Percentiles rank a stretch among this genome's conserved stretches.
Evolutionary conservation across 35 echinoderm and acorn worm species (phyloP).

Genomic region (Anneissia japonica): DNA sequence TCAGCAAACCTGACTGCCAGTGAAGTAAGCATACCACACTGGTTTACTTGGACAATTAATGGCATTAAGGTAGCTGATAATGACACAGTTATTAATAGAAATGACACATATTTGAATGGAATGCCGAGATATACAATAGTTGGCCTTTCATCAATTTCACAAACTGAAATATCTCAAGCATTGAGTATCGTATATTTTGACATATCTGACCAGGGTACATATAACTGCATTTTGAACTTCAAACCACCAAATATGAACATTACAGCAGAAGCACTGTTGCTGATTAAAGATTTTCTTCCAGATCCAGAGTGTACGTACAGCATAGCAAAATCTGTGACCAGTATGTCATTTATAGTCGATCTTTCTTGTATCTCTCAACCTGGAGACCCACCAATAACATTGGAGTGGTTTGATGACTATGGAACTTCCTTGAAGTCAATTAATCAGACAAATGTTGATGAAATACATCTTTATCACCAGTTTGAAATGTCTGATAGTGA

Average conservation of each 20-base stretch:
- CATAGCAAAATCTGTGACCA: not conserved
- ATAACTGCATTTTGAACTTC: not conserved
- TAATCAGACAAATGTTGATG: not conserved
- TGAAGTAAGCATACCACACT: not conserved
- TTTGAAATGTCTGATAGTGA: no score
- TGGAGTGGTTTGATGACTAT: not conserved
- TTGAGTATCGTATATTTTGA: not conserved
- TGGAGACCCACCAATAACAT: not conserved
- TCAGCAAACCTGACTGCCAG: not conserved
- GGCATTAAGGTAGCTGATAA: not conserved
- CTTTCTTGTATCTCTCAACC: not conserved
- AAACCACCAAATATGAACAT: not conserved
- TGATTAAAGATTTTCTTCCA: not conserved
- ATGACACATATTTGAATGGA: not conserved
- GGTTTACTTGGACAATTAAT: not conserved
- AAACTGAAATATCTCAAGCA: not conserved
- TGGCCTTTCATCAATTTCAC: not conserved
- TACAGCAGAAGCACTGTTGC: not conserved
- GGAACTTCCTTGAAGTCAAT: not conserved
- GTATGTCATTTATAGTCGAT: not conserved
- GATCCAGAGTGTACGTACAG: not conserved
- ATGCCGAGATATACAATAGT: not conserved
- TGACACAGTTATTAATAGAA: not conserved
- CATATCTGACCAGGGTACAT: not conserved
- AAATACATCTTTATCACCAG: not conserved